Conservation (phyloP, 2,113 vertebrate genomes). For the Otis tarda region DNA sequence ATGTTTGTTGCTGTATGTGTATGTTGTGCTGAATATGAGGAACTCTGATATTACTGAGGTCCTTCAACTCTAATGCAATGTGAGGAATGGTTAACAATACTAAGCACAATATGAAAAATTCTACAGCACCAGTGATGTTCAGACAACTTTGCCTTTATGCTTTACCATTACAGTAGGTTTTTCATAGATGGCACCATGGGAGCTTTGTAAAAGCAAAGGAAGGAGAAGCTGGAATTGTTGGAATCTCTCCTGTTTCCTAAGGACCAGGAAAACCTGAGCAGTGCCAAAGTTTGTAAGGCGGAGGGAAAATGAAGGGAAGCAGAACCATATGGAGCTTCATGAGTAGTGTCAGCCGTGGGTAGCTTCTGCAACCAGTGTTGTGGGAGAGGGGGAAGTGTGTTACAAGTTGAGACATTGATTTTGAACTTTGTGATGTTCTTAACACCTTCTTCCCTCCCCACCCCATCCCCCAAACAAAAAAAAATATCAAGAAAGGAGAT, state of each 20-base stretch:
- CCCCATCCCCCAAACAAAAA: neutral
- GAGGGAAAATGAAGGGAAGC: conserved; percentile 31
- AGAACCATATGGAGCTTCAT: conserved; percentile 28
- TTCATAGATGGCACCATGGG: neutral
- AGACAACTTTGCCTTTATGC: neutral
- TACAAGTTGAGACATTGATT: conserved; percentile 13
- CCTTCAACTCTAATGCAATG: neutral
- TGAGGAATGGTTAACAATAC: neutral
- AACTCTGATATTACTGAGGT: neutral
- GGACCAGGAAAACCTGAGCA: conserved; percentile 23
- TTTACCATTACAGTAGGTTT: neutral
- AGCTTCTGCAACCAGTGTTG: conserved; percentile 35
- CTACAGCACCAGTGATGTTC: neutral
- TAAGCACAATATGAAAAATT: neutral
- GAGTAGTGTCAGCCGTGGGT: conserved; percentile 28
- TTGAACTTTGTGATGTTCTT: conserved; percentile 26
- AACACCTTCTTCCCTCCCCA: neutral
- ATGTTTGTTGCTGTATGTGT: neutral
- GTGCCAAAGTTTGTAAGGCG: conserved; percentile 28
- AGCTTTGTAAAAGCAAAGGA: conserved; percentile 16
- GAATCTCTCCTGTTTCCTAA: conserved; percentile 1
- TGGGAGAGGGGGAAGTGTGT: neutral
- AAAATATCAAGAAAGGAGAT: neutral
- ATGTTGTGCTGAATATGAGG: neutral
- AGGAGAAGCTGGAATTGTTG: neutral